Base-by-base conservation (phyloP, 2,113 vertebrate genomes). In the Brachypteracias leptosomus region DNA sequence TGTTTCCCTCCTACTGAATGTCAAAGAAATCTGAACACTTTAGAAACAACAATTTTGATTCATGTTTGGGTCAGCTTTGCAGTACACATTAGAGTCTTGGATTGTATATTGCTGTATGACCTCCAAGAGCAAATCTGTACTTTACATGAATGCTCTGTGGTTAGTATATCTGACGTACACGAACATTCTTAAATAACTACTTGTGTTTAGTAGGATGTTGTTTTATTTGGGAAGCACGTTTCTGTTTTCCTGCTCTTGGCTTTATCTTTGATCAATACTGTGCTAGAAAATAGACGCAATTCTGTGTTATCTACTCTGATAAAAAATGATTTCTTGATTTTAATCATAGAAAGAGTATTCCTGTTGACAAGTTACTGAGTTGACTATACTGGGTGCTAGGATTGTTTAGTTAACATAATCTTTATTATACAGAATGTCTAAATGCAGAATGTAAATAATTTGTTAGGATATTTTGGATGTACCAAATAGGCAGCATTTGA, bases 291-390 rank as follows among this genome's bases (percentile, higher is more conserved):
- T 16, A 95, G 58, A 65, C 16, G 4, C 58, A 11, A 62, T 74
- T 86, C 33, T 87, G 11, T 76, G 33, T 84, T 91, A 85, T 16
- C 62, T 87, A 16, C 36, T 82, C 42, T 72, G 62, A 87, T 92
- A 63, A 54, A 76, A 62, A 66, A 35, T 21, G 4, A n/a, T 71
- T 75, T 89, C 36, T 91, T 62, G 29, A 87, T 66, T 88, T 88
- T 54, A 89, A 31, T 92, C 16, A 29, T 26, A 35, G 40, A 63
- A 90, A 16, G 25, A 31, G 2, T 72, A 75, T 81, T 89, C 49
- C 77, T 88, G 54, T 82, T 94, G 84, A 80, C 33, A 55, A 38
- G 51, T 88, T 76, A 59, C 42, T n/a, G 38, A 12, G 4, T 70
- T 85, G 59, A 18, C 44, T 36, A 10, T 74, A 46, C 57, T 57